Conservation (phyloP, 2,888 invertebrate species). For the Camptogramma bilineatum region DNA sequence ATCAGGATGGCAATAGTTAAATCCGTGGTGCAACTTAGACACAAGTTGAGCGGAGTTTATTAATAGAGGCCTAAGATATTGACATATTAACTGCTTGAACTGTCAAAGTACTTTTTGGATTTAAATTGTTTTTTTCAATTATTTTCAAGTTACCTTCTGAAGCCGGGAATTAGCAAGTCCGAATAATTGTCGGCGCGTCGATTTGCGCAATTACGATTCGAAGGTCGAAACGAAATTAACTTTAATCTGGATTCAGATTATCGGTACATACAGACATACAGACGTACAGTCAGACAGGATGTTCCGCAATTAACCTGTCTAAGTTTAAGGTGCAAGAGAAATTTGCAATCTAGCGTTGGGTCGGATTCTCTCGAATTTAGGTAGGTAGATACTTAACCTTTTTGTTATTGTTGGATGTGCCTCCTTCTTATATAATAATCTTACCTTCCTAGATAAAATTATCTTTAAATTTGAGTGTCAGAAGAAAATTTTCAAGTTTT, state of each 20-base stretch:
- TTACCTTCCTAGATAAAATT: neutral
- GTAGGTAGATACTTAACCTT: too few species aligned
- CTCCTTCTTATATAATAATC: too few species aligned
- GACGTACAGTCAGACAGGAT: constrained; percentile 69
- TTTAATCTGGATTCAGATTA: constrained; percentile 38
- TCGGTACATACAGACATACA: constrained; percentile 52
- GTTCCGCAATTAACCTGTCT: constrained; percentile 76
- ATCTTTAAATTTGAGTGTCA: too few species aligned
- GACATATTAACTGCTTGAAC: too few species aligned
- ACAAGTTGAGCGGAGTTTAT: too few species aligned
- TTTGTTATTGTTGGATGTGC: neutral
- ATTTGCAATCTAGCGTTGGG: constrained; percentile 46
- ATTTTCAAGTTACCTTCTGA: too few species aligned
- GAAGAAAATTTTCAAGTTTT: too few species aligned
- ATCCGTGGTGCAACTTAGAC: too few species aligned
- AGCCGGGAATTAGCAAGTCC: constrained; percentile 43
- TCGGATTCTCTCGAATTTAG: constrained; percentile 14
- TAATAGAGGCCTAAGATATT: too few species aligned
- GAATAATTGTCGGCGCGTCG: constrained; percentile 41
- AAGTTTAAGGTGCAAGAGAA: constrained; percentile 60
- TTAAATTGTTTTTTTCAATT: constrained; percentile 20
- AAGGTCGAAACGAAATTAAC: constrained; percentile 55
- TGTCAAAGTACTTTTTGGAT: neutral
- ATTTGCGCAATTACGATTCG: constrained; percentile 61
- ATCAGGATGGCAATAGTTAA: too few species aligned